Base-by-base conservation (phyloP, 1,140 invertebrate species). In the Probaryconus sp. region DNA sequence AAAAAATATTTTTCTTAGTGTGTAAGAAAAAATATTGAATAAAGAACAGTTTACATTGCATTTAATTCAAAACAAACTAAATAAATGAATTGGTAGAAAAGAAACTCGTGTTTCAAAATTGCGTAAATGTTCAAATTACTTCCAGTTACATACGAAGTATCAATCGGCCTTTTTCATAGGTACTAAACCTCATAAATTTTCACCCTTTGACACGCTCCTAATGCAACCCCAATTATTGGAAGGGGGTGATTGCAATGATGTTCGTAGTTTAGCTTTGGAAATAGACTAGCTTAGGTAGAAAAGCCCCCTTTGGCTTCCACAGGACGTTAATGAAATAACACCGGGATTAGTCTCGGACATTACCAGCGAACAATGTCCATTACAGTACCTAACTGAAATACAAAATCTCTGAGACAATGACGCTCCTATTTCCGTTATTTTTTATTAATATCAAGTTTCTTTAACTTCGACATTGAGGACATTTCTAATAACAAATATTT, bases 301-400 rank as follows among this genome's bases (percentile, higher is more conserved):
- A 60, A 74, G 69, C 35, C 71, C 83, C 83, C 81, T 80, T 68
- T 67, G 83, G 75, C 79, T 85, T 79, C 80, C 81, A 82, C 69
- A 81, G 85, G 83, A 86, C 83, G 85, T 85, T 88, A 88, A 88
- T 88, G 85, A 88, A 88, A 88, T 88, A 88, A 88, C 86, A 87
- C 84, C 86, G 84, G 83, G 84, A 88, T 88, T 88, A 88, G 87
- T 88, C 85, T 87, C 85, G 87, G 86, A 87, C 87, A 88, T 88
- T 87, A 88, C 82, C 85, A 77, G 75, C 84, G 81, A 87, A 88
- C 87, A 87, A 87, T 88, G 87, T 85, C 85, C 87, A 88, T 88
- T 88, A 88, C 79, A 79, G 76, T 68, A 79, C 60, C 69, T 78
- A 75, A 72, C 76, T 63, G 48, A 72, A 63, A 35, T 76, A 67